Conservation (phyloP, 2,113 vertebrate species). For the Phyllostomus hastatus region DNA sequence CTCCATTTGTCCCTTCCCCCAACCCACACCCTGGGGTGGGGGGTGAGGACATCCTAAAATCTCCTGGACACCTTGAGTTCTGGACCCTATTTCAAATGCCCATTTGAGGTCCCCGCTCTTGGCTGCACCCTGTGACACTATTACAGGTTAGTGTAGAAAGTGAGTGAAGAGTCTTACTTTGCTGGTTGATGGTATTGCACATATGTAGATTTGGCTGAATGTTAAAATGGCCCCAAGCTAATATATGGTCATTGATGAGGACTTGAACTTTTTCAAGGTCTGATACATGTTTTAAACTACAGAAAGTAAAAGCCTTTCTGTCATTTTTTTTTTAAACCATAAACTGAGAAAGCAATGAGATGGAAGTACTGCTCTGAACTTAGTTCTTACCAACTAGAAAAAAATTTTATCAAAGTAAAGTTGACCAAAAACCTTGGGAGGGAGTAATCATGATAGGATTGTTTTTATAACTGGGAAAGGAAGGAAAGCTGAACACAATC, state of each 20-base stretch:
- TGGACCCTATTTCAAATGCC: too few species aligned
- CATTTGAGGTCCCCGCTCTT: too few species aligned
- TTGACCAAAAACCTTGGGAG: background rate
- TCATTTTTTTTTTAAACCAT: background rate
- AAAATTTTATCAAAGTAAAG: background rate
- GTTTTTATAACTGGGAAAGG: background rate
- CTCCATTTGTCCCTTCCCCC: too few species aligned
- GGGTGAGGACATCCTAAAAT: too few species aligned
- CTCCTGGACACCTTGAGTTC: too few species aligned
- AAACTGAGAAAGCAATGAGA: background rate
- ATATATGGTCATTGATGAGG: background rate
- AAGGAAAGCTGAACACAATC: background rate
- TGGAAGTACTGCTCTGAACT: background rate
- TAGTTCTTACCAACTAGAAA: background rate
- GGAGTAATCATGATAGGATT: background rate
- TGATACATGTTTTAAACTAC: background rate
- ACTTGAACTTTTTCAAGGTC: background rate
- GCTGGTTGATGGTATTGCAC: background rate
- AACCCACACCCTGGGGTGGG: too few species aligned
- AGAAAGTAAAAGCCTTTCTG: conserved; percentile 24
- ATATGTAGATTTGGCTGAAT: background rate
- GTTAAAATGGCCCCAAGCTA: background rate
- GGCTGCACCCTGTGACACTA: background rate
- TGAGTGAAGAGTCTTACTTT: background rate
- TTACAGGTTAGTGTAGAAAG: background rate